Conservation (phyloP, 2,113 vertebrate genomes). For the Aix galericulata region DNA sequence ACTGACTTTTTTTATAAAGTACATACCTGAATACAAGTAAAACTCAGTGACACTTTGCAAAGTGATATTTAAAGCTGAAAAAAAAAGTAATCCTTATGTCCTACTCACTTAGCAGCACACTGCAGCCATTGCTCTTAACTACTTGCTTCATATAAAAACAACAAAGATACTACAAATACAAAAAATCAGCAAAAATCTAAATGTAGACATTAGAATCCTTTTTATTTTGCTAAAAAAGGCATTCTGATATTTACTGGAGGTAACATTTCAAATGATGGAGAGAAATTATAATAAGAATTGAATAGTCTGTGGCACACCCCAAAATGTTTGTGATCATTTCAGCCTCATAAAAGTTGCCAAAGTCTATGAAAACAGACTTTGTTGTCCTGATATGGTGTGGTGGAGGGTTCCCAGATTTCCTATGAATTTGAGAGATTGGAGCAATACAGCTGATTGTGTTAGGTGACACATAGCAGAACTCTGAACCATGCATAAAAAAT, state of each 20-base stretch:
- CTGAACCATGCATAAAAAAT: conserved; percentile 53
- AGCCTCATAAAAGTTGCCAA: conserved; percentile 63
- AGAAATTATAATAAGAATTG: conserved; percentile 62
- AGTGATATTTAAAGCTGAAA: background rate
- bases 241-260: background rate
- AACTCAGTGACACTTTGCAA: background rate
- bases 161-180: background rate
- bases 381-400: conserved; percentile 43
- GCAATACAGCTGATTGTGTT: conserved; percentile 55
- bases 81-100: background rate
- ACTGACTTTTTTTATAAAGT: background rate
- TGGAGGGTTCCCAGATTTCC: conserved; percentile 68
- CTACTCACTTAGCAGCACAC: conserved; percentile 15
- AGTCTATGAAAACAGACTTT: conserved; percentile 65
- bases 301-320: conserved; percentile 36
- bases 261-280: conserved; percentile 45
- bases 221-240: background rate
- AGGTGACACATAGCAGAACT: conserved; percentile 73
- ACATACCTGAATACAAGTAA: background rate
- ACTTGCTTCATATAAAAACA: background rate
- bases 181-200: background rate
- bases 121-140: background rate
- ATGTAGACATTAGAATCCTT: background rate
- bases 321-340: conserved; percentile 60
- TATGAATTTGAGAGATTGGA: conserved; percentile 21